Evolutionary conservation across 2,888 invertebrate species (phyloP).

Genomic region (Acanthosepion lycidas): DNA sequence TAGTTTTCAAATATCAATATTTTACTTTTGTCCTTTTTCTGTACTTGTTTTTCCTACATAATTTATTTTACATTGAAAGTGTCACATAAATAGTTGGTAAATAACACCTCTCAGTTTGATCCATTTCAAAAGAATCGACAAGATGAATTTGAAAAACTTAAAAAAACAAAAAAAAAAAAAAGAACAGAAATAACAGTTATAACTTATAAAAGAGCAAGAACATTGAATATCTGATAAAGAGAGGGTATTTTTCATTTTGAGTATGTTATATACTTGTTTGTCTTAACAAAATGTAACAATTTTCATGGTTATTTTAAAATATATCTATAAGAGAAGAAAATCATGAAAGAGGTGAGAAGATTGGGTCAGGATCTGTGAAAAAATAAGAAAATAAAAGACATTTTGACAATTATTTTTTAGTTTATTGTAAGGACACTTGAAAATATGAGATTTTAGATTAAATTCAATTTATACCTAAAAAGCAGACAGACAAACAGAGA

Average conservation of each 20-base stretch:
- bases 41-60: not conserved
- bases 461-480: not conserved
- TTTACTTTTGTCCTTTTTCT: not conserved
- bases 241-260: not conserved
- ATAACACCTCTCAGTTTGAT: not conserved
- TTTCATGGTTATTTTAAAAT: not conserved
- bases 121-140: not conserved
- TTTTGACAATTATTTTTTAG: not conserved
- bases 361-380: slow-evolving; percentile 12
- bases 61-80: not conserved
- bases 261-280: not conserved
- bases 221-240: not conserved
- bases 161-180: not conserved
- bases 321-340: not conserved
- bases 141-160: not conserved
- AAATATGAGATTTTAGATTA: not conserved
- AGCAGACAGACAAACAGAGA: not conserved
- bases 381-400: not conserved
- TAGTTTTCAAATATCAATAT: not conserved
- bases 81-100: not conserved
- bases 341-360: not conserved
- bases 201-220: not conserved
- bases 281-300: not conserved
- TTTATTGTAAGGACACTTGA: not conserved
- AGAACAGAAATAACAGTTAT: not conserved